A percentile compares a stretch with the other conserved stretches of the same genome.
phyloP scores from a whole-genome alignment of 1,140 invertebrate species.

The Orchestia grillus region DNA sequence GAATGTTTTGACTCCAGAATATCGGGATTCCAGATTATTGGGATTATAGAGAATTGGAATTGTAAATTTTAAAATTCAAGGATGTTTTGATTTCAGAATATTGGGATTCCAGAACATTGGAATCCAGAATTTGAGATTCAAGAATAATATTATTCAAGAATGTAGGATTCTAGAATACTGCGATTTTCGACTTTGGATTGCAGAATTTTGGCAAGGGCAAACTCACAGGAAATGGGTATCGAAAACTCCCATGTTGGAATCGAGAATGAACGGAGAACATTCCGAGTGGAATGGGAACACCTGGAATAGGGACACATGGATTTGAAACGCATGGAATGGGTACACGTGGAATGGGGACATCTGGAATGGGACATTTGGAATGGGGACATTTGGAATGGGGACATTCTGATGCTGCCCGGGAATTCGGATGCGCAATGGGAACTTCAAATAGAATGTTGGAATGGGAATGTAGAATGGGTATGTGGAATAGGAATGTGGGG shows the following conservation, averaged over 20 bases:
- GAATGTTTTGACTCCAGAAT: not conserved
- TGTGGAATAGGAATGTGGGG: not conserved
- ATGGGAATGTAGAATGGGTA: not conserved
- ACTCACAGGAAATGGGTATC: not conserved
- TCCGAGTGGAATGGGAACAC: not conserved
- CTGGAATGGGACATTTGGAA: too few relatives aligned
- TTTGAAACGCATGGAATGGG: too few relatives aligned
- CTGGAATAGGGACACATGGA: too few relatives aligned
- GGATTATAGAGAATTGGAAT: not conserved
- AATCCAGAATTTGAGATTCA: not conserved
- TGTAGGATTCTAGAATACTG: not conserved
- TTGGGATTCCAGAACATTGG: not conserved
- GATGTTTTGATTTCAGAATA: not conserved
- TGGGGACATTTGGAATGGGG: not conserved
- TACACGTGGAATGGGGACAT: not conserved
- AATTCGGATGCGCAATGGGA: too few relatives aligned
- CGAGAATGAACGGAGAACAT: not conserved
- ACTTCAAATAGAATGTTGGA: too few relatives aligned
- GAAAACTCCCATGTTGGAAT: not conserved
- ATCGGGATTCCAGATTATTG: not conserved
- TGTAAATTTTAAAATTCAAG: not conserved
- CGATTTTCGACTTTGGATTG: not conserved
- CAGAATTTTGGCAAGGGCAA: not conserved
- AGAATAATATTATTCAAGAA: not conserved
- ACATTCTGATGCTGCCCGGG: too few relatives aligned